These are phyloP conservation scores for Leuciscus idus DNA, from an alignment of 2,113 vertebrate species.

Conservation along the genomic window DNA sequence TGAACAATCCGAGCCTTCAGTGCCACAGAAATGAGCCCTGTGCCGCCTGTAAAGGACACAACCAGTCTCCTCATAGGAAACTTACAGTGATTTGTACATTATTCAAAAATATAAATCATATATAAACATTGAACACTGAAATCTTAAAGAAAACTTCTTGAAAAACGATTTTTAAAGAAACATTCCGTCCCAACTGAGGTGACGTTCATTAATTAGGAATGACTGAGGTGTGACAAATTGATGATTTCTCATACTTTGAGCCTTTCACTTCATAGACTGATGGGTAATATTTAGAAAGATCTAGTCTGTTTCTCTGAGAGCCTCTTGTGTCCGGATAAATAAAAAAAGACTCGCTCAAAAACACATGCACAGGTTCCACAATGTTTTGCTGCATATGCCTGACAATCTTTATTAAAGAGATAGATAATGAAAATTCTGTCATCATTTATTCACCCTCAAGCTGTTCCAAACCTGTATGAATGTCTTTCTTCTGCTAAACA, in stretches of 20 bases:
- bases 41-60: neutral
- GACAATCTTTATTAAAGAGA: neutral
- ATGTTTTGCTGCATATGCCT: neutral
- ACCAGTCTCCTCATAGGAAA: neutral
- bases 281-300: neutral
- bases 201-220: neutral
- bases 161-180: neutral
- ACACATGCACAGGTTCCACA: neutral
- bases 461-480: no score
- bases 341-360: neutral
- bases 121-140: neutral
- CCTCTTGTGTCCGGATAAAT: neutral
- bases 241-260: neutral
- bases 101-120: neutral
- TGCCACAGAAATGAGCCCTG: neutral
- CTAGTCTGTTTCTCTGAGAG: neutral
- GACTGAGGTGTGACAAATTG: neutral
- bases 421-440: no score
- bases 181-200: neutral
- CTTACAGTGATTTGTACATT: neutral
- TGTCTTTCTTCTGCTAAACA: no score
- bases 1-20: constrained; percentile 35
- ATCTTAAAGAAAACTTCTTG: neutral
- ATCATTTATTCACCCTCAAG: no score
- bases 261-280: neutral